Evolutionary conservation across 1,140 invertebrate genomes (phyloP).

Genomic region (Drosophila nikananu): DNA sequence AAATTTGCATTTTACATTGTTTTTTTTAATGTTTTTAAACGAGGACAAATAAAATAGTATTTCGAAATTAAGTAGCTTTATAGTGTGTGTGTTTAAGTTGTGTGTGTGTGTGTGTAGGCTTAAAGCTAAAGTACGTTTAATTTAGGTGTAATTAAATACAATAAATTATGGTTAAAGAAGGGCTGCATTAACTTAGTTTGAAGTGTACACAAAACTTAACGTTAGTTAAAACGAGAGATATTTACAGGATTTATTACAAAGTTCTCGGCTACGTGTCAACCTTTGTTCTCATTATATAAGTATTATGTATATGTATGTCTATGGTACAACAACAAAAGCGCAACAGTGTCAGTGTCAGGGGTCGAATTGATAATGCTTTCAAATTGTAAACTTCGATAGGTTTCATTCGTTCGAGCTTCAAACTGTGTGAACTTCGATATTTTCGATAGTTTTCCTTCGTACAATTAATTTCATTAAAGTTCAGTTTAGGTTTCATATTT

Average conservation of each 20-base stretch:
- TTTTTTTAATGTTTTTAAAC: constrained; percentile 34
- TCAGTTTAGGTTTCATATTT: constrained; percentile 52
- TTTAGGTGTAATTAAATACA: constrained; percentile 62
- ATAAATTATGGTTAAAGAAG: constrained; percentile 74
- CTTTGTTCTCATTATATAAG: constrained; percentile 53
- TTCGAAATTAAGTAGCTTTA: constrained; percentile 69
- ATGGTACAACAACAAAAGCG: constrained; percentile 80
- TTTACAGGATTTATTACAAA: constrained; percentile 75
- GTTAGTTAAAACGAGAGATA: constrained; percentile 62
- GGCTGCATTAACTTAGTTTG: constrained; percentile 62
- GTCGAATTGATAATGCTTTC: constrained; percentile 42
- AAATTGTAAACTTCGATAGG: constrained; percentile 23
- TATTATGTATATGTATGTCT: constrained; percentile 54
- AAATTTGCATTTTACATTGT: constrained; percentile 67
- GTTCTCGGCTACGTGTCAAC: constrained; percentile 57
- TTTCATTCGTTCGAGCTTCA: constrained; percentile 9
- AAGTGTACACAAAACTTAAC: constrained; percentile 77
- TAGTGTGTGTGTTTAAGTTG: constrained; percentile 32
- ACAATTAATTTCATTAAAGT: constrained; percentile 57
- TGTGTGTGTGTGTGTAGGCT: constrained; percentile 32
- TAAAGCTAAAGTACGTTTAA: constrained; percentile 52
- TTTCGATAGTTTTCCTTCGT: constrained; percentile 32
- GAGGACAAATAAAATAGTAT: constrained; percentile 70
- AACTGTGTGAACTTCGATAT: constrained; percentile 14
- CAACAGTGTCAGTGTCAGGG: constrained; percentile 77